Percentiles rank a stretch among this genome's conserved stretches.
phyloP scores from a whole-genome alignment of 2,113 vertebrate species.

The Anseranas semipalmata region DNA sequence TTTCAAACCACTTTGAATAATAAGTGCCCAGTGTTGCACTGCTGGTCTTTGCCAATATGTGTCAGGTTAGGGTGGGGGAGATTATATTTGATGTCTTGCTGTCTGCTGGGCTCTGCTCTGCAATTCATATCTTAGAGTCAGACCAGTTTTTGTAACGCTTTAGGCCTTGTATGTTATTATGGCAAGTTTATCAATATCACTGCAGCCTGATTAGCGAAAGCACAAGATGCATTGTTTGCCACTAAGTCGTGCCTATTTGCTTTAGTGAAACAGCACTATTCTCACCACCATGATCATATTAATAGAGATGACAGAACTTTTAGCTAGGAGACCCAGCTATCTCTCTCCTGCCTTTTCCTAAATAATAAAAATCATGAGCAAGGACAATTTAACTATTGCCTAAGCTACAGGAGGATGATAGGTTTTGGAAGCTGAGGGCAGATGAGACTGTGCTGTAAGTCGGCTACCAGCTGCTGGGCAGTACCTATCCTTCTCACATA shows the following conservation, averaged over 20 bases:
- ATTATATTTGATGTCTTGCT: rapidly evolving
- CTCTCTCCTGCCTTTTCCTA: not conserved
- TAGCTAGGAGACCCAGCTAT: not conserved
- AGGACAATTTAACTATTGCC: not conserved
- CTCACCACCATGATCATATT: not conserved
- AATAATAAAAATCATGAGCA: not conserved
- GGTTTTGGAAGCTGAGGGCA: not conserved
- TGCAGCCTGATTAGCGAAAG: not conserved
- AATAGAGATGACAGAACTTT: not conserved
- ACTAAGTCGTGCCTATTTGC: not conserved
- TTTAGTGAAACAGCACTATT: not conserved
- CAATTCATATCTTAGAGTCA: not conserved
- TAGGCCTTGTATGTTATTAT: not conserved
- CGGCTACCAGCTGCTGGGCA: not conserved
- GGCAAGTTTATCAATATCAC: not conserved
- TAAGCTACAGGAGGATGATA: not conserved
- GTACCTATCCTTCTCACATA: not conserved
- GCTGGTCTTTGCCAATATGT: not conserved
- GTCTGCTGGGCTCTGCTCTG: not conserved
- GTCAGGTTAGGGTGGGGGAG: not conserved
- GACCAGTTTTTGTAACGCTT: not conserved
- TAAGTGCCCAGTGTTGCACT: not conserved
- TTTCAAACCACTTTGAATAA: not conserved
- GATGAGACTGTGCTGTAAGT: not conserved
- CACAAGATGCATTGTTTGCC: not conserved